Base-by-base conservation (phyloP, 1,140 invertebrate genomes). In the Colletes gigas region DNA sequence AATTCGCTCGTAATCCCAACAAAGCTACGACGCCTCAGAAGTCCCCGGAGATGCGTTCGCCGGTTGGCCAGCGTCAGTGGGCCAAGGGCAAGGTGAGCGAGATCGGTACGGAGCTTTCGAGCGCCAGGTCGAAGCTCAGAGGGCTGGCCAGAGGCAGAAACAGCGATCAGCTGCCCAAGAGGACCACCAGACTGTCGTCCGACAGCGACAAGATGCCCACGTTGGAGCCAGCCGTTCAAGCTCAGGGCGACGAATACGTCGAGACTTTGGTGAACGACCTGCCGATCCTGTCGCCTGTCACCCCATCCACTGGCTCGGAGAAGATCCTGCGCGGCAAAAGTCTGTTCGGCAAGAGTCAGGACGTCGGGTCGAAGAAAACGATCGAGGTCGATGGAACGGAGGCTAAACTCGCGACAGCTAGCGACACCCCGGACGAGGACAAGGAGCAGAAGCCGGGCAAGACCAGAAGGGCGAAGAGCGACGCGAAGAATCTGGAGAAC, bases 171-270 rank as follows among this genome's bases (percentile, higher is more conserved):
- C 4, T 75, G 14, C 76, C 82, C 1, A 86, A 87, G 52, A 83
- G 84, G 81, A 81, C 76, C 6, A 86, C 84, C 3, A 84, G 87
- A 15, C 10, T 89, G 9, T 86, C 89, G 0, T 87, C 83, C 0
- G 89, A 90, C 57, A 87, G 78, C 14, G 90, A 91, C 19, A 91
- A 88, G 70, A 91, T 90, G 88, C 88, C 90, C 10, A 90, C 84
- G 3, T 52, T 90, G 19, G 90, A 92, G 39, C 84, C 83, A 14
- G 87, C 76, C 0, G 69, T 74, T 21, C 77, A 84, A 17, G 39
- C 74, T 0, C 7, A 52, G 0, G 69, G 67, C 3, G 78, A 87
- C 0, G 83, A 87, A 5, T 47, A 63, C 0, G 19, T 21, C 0
- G 83, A 88, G 21, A 86, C 85, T 39, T 69, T 74, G 2, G 1